Evolutionary conservation across 1,140 invertebrate genomes (phyloP), one percentile per base, ranked within the genome.

Genomic region (Idris sp.): DNA sequence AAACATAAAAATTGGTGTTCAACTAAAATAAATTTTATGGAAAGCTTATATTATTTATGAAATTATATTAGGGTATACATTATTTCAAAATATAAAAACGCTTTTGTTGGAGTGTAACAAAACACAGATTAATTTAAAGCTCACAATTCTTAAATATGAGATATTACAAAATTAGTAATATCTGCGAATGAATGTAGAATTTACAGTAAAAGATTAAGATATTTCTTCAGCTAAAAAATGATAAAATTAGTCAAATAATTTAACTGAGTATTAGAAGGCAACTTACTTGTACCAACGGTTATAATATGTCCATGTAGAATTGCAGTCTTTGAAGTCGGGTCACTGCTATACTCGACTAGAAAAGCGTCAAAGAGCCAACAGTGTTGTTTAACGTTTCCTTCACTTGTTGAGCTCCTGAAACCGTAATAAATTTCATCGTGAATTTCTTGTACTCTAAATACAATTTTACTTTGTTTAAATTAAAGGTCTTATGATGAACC

Each of bases 341-440:
- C 77, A 71, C 65, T 73, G 65, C 51, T 49, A 48, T 40, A 65
- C 68, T 75, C 54, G 38, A 74, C 49, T 68, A 72, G 59, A 76
- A 56, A 59, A 72, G 73, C 72, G 53, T 80, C 73, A 78, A 78
- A 79, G 78, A 78, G 72, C 74, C 61, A 54, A 51, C 53, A 58
- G 51, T 78, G 81, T 78, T 75, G 71, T 80, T 54, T 67, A 76
- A 71, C 36, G 41, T 69, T 71, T 43, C 31, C 49, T 71, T 54
- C 78, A 82, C 81, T 82, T 82, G 81, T 82, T 82, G 81, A 82
- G 74, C 76, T 54, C 71, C 71, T 53, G 28, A 14, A 49, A 54
- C 25, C 41, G 33, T 69, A 69, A 69, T 62, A 73, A 59, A 74
- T 62, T 62, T 53, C 26, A 25, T 19, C 31, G 14, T 4, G 11